Evolutionary conservation across 2,113 vertebrate species (phyloP), one percentile per base, ranked within the genome.

Genomic region (Camelus dromedarius): DNA sequence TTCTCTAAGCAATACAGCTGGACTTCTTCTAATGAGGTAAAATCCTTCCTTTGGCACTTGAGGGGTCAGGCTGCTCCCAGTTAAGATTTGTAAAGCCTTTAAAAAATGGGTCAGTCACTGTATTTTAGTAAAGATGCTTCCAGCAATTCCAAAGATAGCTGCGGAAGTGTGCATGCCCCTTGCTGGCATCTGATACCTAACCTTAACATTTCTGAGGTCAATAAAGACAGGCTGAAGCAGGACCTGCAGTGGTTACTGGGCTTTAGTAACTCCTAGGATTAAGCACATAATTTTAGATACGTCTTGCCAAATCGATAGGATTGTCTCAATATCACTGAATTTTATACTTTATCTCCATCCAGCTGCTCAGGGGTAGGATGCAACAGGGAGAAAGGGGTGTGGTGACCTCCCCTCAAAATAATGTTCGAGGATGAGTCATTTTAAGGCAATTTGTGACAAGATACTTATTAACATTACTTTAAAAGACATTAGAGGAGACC

Each of bases 71-170:
- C 6, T 82, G 42, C 48, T 96, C 42, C 20, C 83, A 96, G 64
- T 88, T 91, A 96, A 95, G 22, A 83, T 83, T 48, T 91, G 9
- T 52, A 94, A 96, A 96, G 42, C 42, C 73, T 91, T 86, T 2
- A 89, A 91, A 97, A 96, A 94, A 56, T 95, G 56, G 72, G 89
- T 87, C 81, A 82, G 70, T 84, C 26, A 83, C 24, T 94, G 28
- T 54, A 72, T 82, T 93, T 96, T 52, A 75, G 58, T 79, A 91
- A 92, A 89, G 80, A 86, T 80, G 50, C 56, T 93, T 94, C 56
- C 8, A 77, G 82, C 35, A 75, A 95, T 83, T 54, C 32, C 86
- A 95, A 96, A 82, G 58, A 82, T 54, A 93, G 76, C 42, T 52
- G 10, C 95, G 82, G 11, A 82, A 54, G 4, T 79, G 16, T 20